Evolutionary conservation across 2,888 invertebrate species (phyloP).

Genomic region (Carcina quercana): DNA sequence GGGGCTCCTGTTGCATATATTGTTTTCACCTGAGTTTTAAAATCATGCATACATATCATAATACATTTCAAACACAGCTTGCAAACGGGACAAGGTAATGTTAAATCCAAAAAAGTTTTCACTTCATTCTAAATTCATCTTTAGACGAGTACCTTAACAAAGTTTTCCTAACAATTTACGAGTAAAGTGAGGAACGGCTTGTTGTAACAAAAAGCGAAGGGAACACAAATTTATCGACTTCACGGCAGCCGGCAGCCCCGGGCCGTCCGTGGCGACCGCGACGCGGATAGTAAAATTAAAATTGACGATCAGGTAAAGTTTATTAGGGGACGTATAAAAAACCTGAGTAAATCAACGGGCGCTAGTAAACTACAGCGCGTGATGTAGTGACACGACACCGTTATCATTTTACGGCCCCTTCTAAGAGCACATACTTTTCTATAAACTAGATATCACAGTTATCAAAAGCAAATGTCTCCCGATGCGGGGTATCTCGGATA

Average conservation of each 20-base stretch:
- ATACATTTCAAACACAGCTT: no score
- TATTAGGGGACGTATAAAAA: conserved; percentile 61
- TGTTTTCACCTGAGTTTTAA: no score
- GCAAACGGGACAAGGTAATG: no score
- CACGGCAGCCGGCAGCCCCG: conserved; percentile 36
- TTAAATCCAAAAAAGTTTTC: no score
- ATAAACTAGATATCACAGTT: no score
- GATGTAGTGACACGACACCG: conserved; percentile 23
- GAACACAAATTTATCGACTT: conserved; percentile 50
- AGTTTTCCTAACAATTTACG: neutral
- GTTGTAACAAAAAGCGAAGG: conserved; percentile 26
- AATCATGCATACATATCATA: no score
- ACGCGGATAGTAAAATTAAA: conserved; percentile 56
- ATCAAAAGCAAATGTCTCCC: no score
- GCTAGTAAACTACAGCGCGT: conserved; percentile 22
- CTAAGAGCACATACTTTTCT: no score
- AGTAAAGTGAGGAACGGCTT: neutral
- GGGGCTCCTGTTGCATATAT: no score
- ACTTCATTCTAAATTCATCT: no score
- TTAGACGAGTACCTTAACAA: no score
- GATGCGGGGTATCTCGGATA: no score
- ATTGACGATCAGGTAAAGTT: conserved; percentile 67
- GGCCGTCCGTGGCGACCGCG: conserved; percentile 17
- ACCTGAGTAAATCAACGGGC: conserved; percentile 53
- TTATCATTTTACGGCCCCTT: conserved; percentile 61